Conservation (phyloP, 2,888 invertebrate species). For the Bellardia bayeri region DNA sequence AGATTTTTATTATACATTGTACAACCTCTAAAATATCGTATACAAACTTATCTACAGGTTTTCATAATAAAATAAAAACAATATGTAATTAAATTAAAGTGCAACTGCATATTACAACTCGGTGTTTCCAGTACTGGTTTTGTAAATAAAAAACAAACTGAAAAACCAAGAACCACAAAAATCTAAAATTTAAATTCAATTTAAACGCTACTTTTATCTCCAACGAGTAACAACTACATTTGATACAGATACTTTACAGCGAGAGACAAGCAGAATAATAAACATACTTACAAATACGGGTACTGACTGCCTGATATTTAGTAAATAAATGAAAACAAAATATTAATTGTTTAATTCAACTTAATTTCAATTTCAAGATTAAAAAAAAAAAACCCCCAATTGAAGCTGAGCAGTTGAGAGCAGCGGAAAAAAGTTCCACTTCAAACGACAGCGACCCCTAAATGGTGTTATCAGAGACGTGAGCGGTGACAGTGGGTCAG, state of each 20-base stretch:
- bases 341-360: slow-evolving; percentile 30
- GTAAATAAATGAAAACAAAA: background rate
- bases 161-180: slow-evolving; percentile 3
- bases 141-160: background rate
- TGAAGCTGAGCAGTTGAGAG: slow-evolving; percentile 22
- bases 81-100: background rate
- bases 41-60: background rate
- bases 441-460: slow-evolving; percentile 7
- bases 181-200: slow-evolving; percentile 3
- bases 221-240: background rate
- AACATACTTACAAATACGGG: background rate
- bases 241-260: slow-evolving; percentile 1
- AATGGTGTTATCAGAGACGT: slow-evolving; percentile 52
- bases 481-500: background rate
- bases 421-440: background rate
- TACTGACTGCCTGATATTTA: background rate
- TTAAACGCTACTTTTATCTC: slow-evolving; percentile 7
- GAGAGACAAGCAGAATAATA: background rate
- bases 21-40: background rate
- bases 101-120: background rate
- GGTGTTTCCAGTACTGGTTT: background rate
- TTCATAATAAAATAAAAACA: background rate
- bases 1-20: slow-evolving; percentile 1
- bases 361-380: slow-evolving; percentile 19
- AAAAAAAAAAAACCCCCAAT: background rate